Evolutionary conservation across 35 echinoderm and acorn worm genomes (phyloP).

Genomic region (Lytechinus variegatus): DNA sequence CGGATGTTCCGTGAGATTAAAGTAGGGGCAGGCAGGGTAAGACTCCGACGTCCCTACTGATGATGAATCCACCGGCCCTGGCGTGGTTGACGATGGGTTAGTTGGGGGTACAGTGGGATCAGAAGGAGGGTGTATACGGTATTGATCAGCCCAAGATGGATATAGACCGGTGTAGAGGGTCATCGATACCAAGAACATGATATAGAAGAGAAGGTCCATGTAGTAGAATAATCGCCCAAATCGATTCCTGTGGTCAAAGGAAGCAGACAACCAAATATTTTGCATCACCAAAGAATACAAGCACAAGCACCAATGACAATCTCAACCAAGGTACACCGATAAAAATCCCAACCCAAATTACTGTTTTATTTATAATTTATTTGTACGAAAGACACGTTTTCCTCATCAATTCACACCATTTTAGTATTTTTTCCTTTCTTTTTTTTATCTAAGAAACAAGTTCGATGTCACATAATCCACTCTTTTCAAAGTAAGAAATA

Average conservation of each 20-base stretch:
- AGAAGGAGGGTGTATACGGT: not conserved
- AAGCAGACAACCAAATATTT: no score
- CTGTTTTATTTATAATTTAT: no score
- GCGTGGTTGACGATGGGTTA: not conserved
- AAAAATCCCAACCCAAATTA: no score
- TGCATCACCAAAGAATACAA: no score
- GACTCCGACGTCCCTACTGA: not conserved
- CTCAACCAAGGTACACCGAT: no score
- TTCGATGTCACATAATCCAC: no score
- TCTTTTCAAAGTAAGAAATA: no score
- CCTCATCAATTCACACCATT: no score
- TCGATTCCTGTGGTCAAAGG: not conserved
- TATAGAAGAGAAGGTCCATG: not conserved
- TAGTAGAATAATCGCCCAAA: conserved; percentile 41
- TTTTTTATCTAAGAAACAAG: no score
- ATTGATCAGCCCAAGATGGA: not conserved
- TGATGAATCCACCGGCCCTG: not conserved
- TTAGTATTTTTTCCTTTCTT: no score
- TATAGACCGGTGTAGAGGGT: not conserved
- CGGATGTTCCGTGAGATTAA: conserved; percentile 14
- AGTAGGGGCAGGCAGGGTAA: not conserved
- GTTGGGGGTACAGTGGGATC: not conserved
- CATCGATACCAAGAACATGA: conserved; percentile 23
- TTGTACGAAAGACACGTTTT: no score
- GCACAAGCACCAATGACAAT: no score